These are phyloP conservation scores for Melanchra persicariae DNA, from an alignment of 2,888 invertebrate species.

Conservation along the genomic window DNA sequence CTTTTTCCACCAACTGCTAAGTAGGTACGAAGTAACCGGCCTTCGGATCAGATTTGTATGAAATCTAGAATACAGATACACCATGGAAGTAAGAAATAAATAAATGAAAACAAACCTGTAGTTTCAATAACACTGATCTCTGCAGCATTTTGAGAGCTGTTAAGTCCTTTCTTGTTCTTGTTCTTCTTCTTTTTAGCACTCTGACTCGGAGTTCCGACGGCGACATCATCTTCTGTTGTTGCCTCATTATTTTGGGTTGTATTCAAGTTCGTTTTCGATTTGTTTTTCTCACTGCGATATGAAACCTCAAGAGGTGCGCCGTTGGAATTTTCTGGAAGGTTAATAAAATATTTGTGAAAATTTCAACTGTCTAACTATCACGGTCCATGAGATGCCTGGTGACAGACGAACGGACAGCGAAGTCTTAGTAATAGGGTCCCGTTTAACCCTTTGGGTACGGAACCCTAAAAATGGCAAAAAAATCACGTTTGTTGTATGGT, in stretches of 20 bases:
- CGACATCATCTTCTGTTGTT: not conserved
- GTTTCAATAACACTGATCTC: constrained; percentile 27
- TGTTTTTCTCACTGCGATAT: constrained; percentile 54
- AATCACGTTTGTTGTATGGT: no score
- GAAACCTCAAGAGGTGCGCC: constrained; percentile 45
- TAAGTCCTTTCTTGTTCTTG: constrained; percentile 52
- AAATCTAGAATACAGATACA: no score
- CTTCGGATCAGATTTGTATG: no score
- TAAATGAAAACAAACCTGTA: constrained; percentile 35
- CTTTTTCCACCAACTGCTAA: no score
- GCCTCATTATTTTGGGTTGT: constrained; percentile 23
- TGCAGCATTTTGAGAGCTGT: constrained; percentile 45
- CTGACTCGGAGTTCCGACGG: constrained; percentile 28
- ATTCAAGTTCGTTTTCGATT: constrained; percentile 39
- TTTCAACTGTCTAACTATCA: no score
- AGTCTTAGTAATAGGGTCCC: no score
- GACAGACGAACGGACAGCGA: no score
- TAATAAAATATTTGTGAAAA: not conserved
- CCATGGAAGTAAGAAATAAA: not conserved
- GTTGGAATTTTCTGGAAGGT: constrained; percentile 38
- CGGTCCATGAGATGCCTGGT: no score
- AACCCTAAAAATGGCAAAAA: no score
- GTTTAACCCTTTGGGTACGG: no score
- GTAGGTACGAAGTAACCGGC: no score
- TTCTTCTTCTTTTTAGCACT: constrained; percentile 62